phyloP scores from a whole-genome alignment of 2,113 vertebrate species.

The human (Homo sapiens) region GRCh38 chr3:101837501-101838000 shows the following conservation, averaged over 20 bases:
- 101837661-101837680: neutral
- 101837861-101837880: neutral
- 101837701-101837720: neutral
- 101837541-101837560: neutral
- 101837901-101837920: neutral
- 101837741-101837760: neutral
- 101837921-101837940: neutral
- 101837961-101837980: constrained; percentile 21
- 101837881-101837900: neutral
- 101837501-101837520: too few relatives aligned
- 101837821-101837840: neutral
- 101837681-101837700: neutral
- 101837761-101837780: neutral
- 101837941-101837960: constrained; percentile 6
- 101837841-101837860: neutral
- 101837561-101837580: neutral
- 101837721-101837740: neutral
- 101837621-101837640: neutral
- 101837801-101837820: neutral
- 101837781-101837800: neutral
- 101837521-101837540: too few relatives aligned
- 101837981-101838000: neutral
- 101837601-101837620: neutral
- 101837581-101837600: neutral
- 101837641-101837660: neutral